A percentile compares a stretch with the other conserved stretches of the same genome.
phyloP scores from a whole-genome alignment of 1,140 invertebrate genomes.

The Muscidifurax raptorellus region DNA sequence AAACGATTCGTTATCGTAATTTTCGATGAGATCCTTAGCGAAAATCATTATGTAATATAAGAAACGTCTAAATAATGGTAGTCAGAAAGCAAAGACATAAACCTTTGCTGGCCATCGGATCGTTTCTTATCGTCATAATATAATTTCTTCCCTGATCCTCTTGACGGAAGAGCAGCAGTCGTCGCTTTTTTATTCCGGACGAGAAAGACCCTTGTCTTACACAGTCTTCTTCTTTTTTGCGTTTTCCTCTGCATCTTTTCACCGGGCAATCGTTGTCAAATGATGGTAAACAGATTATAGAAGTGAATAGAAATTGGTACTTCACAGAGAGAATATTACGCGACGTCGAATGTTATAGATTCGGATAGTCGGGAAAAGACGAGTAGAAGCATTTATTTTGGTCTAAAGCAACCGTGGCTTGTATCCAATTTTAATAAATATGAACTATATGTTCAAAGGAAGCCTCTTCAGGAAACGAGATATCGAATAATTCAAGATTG shows the following conservation, averaged over 20 bases:
- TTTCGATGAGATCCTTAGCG: not conserved
- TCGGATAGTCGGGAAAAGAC: not conserved
- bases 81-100: not conserved
- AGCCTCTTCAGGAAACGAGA: not conserved
- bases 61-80: too few species aligned
- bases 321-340: not conserved
- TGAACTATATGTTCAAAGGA: not conserved
- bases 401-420: not conserved
- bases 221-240: not conserved
- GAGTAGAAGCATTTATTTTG: not conserved
- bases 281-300: not conserved
- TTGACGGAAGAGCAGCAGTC: not conserved
- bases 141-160: conserved; percentile 8
- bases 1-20: not conserved
- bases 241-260: not conserved
- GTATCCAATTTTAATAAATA: conserved; percentile 27
- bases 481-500: conserved; percentile 20
- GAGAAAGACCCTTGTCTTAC: not conserved
- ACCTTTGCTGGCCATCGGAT: not conserved
- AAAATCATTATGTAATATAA: too few species aligned
- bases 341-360: not conserved
- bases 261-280: not conserved
- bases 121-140: not conserved
- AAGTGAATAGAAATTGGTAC: not conserved
- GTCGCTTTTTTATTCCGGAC: not conserved